These are phyloP conservation scores for Liopterus haemorrhoidalis DNA, from an alignment of 2,888 invertebrate species.

Conservation along the genomic window DNA sequence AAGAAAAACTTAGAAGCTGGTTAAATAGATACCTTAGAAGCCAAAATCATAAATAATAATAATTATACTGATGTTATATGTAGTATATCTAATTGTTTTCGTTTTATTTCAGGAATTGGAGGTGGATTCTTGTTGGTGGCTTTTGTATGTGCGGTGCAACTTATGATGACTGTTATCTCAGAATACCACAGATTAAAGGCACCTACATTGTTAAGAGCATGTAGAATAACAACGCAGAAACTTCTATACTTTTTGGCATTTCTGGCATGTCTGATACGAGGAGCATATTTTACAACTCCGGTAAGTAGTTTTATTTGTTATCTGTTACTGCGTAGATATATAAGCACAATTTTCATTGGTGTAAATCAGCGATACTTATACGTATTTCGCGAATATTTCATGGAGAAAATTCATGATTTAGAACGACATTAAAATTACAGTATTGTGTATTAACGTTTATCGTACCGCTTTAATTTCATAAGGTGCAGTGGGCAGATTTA, in stretches of 20 bases:
- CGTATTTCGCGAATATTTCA: too few relatives aligned
- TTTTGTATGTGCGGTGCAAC: slow-evolving; percentile 75
- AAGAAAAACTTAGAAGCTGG: too few relatives aligned
- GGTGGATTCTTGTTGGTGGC: slow-evolving; percentile 78
- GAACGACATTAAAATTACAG: too few relatives aligned
- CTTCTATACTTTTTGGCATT: slow-evolving; percentile 81
- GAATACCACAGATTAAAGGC: slow-evolving; percentile 80
- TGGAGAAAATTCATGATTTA: too few relatives aligned
- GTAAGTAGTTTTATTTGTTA: slow-evolving; percentile 51
- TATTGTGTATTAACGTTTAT: too few relatives aligned
- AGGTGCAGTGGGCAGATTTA: too few relatives aligned
- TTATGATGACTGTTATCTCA: slow-evolving; percentile 74
- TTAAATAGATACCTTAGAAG: too few relatives aligned
- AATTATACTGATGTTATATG: too few relatives aligned
- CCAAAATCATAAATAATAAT: too few relatives aligned
- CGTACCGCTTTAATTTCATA: too few relatives aligned
- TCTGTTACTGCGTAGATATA: not conserved
- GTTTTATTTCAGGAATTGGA: slow-evolving; percentile 52
- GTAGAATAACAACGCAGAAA: slow-evolving; percentile 84
- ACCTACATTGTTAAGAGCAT: slow-evolving; percentile 73
- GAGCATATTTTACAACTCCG: slow-evolving; percentile 85
- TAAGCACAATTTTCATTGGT: slow-evolving; percentile 6
- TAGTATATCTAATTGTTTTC: not conserved
- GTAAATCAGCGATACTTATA: not conserved
- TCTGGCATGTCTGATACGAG: slow-evolving; percentile 75